phyloP scores from a whole-genome alignment of 2,888 invertebrate species.

The Bombyx huttoni region DNA sequence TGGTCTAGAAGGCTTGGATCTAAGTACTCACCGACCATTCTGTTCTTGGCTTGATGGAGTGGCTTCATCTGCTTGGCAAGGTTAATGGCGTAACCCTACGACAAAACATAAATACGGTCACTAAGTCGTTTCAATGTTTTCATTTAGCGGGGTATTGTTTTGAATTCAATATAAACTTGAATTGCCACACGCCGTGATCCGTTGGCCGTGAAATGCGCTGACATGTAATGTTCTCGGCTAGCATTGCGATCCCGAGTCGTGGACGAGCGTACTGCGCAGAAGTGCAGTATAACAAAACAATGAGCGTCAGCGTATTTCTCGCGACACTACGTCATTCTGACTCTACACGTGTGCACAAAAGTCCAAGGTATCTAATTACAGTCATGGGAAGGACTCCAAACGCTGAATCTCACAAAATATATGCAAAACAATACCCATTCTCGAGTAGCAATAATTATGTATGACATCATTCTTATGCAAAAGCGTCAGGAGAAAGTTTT shows the following conservation, averaged over 20 bases:
- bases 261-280: not conserved
- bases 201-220: not conserved
- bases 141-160: not conserved
- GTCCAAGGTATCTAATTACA: not conserved
- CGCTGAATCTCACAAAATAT: not conserved
- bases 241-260: not conserved
- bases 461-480: not conserved
- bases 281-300: not conserved
- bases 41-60: constrained; percentile 70
- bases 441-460: not conserved
- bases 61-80: constrained; percentile 82
- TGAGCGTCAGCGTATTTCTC: not conserved
- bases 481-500: not conserved
- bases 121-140: not conserved
- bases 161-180: not conserved
- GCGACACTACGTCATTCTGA: not conserved
- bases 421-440: not conserved
- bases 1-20: constrained; percentile 75
- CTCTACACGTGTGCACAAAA: not conserved
- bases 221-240: not conserved
- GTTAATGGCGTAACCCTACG: constrained; percentile 82
- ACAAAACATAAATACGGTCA: constrained; percentile 11
- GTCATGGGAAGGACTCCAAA: not conserved
- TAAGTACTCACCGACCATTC: constrained; percentile 76
- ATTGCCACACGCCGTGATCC: not conserved